Evolutionary conservation across 92 coral and sea anemone species (phyloP), one percentile per base, ranked within the genome.

Genomic region (Meandrina meandrites): DNA sequence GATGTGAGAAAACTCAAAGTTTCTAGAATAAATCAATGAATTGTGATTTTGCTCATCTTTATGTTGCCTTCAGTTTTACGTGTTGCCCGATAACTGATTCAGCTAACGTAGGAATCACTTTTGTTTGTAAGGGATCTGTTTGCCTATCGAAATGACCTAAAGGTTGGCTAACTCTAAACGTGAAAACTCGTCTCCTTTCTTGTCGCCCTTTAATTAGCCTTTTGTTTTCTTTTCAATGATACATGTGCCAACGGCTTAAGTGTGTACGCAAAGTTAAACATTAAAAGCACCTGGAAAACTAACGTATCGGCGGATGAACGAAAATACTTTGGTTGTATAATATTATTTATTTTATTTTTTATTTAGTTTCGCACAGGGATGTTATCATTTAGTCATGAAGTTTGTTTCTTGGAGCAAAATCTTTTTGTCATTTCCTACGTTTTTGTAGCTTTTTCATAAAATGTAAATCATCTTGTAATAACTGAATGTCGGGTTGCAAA

Each of bases 221-320:
- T 73, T 73, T 73, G 78, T 73, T 73, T 8, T 6, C 6, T 73
- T 73, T 35, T 73, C 48, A 35, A 21, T 73, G 28, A 73, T 73
- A 37, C 78, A 73, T 73, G 78, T 73, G 78, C 51, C 78, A 37
- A 34, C 47, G 9, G 15, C 45, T 72, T 72, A n/a, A n/a, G n/a
- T n/a, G n/a, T n/a, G n/a, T n/a, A 32, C 21, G 22, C 40, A 17
- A 70, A 70, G 8, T 70, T n/a, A 70, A 72, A 72, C 47, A 36
- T 72, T 48, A 30, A 72, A 10, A 72, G 76, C 76, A 72, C 48
- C 76, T 72, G 76, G 76, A 73, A 34, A 66, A 66, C 71, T 66
- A 66, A 27, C 71, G 8, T 66, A 27, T 30, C 24, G 18, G 14
- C 24, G 18, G 14, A 66, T 28, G 30, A 27, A 10, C 32, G 34